A percentile compares a stretch with the other conserved stretches of the same genome.
Evolutionary conservation across 2,113 vertebrate genomes (phyloP).

Genomic region (Rafetus swinhoei): DNA sequence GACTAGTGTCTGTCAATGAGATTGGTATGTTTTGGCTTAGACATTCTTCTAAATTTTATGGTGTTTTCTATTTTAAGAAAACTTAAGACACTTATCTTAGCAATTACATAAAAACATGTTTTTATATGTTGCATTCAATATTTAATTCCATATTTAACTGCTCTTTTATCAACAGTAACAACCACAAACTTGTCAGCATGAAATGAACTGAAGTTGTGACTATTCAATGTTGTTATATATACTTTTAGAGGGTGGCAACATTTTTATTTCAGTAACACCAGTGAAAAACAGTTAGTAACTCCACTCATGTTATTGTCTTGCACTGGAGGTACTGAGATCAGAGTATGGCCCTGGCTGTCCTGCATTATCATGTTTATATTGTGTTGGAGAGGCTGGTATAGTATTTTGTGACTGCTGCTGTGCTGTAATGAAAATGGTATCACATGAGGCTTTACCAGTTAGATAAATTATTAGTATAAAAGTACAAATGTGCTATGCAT

Average conservation of each 20-base stretch:
- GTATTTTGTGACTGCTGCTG: background rate
- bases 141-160: conserved; percentile 52
- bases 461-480: background rate
- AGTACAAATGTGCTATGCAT: background rate
- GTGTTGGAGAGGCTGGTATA: background rate
- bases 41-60: background rate
- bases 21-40: background rate
- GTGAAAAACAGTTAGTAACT: conserved; percentile 42
- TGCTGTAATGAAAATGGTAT: background rate
- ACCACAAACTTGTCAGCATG: background rate
- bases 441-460: background rate
- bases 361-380: background rate
- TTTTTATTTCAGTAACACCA: background rate
- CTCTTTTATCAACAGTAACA: conserved; percentile 48
- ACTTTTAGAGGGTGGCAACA: conserved; percentile 42
- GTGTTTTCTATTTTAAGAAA: conserved; percentile 25
- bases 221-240: conserved; percentile 34
- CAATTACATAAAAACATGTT: conserved; percentile 43
- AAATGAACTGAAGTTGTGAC: conserved; percentile 26
- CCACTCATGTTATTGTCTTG: conserved; percentile 14
- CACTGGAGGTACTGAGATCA: background rate
- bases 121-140: conserved; percentile 45
- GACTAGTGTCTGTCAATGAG: conserved; percentile 21
- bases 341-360: background rate
- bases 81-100: conserved; percentile 32